Base-by-base conservation (phyloP, 1,140 invertebrate genomes). In the Cyclargus thomasi region DNA sequence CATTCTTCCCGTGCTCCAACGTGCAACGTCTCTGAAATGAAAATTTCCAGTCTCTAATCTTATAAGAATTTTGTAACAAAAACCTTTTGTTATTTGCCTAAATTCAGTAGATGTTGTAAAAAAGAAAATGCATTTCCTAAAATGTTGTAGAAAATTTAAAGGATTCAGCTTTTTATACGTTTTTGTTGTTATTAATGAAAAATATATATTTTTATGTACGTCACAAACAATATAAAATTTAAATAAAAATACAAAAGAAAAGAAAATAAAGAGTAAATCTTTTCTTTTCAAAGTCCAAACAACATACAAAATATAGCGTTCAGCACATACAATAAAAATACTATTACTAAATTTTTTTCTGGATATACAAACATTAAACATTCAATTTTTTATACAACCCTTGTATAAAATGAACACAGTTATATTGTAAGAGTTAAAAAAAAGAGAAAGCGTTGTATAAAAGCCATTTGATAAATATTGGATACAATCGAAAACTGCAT, bases 11-110 rank as follows among this genome's bases (percentile, higher is more conserved):
- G 70, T 71, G 75, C 70, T 70, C 72, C 70, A 68, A 67, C 71
- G 66, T 69, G 70, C 72, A 72, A 70, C 69, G 68, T 72, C 73
- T 69, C 63, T 77, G 74, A 73, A 82, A 82, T 83, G 78, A 77
- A 79, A 76, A 71, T 70, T 74, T 71, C 67, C 69, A 63, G 65
- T 23, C 65, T 66, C 67, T 70, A 23, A 53, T 62, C 36, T 59
- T 62, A 62, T 55, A 23, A 17, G 11, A 18, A 57, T 57, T 66
- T 59, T 63, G 20, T 59, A 5, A 20, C 18, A 20, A 59, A 59
- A 18, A 59, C 18, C 10, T 20, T 59, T 59, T 59, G 20, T 59
- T 59, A 11, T 59, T 47, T 16, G 39, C 39, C 39, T 47, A 47
- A 47, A 47, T 47, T 47, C 39, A 47, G 39, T 47, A 47, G 14